Conservation (phyloP, 2,888 invertebrate genomes). For the Hoplodrina blanda region DNA sequence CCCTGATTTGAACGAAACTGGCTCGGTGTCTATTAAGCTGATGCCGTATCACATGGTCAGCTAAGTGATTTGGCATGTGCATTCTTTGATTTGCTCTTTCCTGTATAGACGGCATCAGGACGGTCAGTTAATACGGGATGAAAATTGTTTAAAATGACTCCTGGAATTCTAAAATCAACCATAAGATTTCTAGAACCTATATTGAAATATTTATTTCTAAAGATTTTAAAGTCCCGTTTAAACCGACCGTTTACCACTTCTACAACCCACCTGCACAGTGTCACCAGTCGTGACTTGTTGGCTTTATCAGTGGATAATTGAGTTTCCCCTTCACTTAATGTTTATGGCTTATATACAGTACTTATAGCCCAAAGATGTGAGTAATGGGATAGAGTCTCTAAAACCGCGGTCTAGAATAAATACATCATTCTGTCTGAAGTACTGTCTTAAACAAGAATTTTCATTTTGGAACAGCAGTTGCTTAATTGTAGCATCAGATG, state of each 20-base stretch:
- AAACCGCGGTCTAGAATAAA: conserved; percentile 16
- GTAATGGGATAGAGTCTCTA: conserved; percentile 3
- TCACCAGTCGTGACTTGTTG: conserved; percentile 3
- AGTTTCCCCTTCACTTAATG: neutral
- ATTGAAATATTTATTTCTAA: conserved; percentile 5
- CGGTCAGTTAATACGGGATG: conserved; percentile 6
- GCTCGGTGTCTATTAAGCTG: conserved; percentile 1
- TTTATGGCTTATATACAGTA: neutral
- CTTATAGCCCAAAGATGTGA: conserved; percentile 13
- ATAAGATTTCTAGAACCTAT: neutral
- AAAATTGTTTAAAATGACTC: neutral
- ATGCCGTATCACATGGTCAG: neutral
- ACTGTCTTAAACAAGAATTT: conserved; percentile 14
- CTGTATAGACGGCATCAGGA: conserved; percentile 4
- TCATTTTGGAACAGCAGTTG: conserved; percentile 13
- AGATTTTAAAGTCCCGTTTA: conserved; percentile 7
- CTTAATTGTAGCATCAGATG: conserved; percentile 13
- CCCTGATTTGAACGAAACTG: too few species aligned
- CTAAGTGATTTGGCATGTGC: neutral
- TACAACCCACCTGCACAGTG: conserved; percentile 3
- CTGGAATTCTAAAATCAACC: neutral
- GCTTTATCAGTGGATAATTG: conserved; percentile 7
- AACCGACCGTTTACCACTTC: conserved; percentile 2
- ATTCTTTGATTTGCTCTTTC: conserved; percentile 1
- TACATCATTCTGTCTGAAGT: conserved; percentile 8